phyloP scores from a whole-genome alignment of 2,113 vertebrate species.

The Nesoenas mayeri region DNA sequence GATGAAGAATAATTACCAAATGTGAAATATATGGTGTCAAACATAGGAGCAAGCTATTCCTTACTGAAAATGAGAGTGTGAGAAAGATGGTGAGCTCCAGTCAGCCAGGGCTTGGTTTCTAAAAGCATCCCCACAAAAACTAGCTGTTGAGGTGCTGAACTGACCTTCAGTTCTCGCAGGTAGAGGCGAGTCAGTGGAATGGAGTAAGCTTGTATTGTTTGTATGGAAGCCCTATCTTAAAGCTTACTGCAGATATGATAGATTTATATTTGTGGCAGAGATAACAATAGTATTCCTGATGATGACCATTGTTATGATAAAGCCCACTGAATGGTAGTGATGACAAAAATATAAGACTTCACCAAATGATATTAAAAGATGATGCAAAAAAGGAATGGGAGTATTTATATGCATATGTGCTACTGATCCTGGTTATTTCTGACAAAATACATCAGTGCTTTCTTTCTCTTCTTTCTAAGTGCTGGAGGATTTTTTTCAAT shows the following conservation, averaged over 20 bases:
- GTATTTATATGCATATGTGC: neutral
- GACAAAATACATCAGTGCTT: neutral
- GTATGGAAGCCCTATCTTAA: neutral
- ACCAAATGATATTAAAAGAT: neutral
- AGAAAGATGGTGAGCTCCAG: constrained; percentile 2
- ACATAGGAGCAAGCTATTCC: constrained; percentile 25
- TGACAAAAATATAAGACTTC: neutral
- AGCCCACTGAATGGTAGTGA: neutral
- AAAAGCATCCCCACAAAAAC: neutral
- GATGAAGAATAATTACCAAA: constrained; percentile 69
- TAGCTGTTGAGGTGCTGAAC: neutral
- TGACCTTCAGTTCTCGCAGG: neutral
- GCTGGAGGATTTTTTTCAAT: neutral
- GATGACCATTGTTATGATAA: neutral
- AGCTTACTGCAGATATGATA: neutral
- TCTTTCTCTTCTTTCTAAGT: neutral
- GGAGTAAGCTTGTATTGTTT: neutral
- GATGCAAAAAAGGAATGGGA: neutral
- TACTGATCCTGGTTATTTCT: neutral
- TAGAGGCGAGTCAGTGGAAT: neutral
- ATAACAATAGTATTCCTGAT: neutral
- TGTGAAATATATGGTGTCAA: constrained; percentile 63
- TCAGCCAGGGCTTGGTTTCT: neutral
- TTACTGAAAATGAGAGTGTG: constrained; percentile 39
- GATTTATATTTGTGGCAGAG: neutral